Percentiles rank a stretch among this genome's conserved stretches.
Evolutionary conservation across 2,113 vertebrate species (phyloP).

Genomic region (Dinomys branickii): DNA sequence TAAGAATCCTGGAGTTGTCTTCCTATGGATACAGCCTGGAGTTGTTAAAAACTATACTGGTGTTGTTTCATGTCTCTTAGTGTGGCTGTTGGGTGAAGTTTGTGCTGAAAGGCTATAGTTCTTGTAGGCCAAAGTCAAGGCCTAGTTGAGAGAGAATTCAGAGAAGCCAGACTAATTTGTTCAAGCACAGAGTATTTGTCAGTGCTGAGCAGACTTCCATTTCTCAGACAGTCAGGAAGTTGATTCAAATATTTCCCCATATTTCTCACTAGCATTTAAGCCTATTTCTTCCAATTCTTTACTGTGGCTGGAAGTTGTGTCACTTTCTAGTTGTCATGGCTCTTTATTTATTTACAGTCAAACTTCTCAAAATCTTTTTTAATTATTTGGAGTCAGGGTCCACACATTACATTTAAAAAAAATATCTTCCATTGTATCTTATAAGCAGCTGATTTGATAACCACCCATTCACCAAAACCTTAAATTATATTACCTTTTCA

Average conservation of each 20-base stretch:
- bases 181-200: background rate
- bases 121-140: background rate
- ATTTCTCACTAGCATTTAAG: background rate
- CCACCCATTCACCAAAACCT: background rate
- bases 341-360: background rate
- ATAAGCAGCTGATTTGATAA: background rate
- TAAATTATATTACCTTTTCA: constrained; percentile 15
- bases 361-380: constrained; percentile 18
- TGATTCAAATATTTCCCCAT: background rate
- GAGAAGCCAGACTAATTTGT: background rate
- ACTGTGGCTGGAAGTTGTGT: background rate
- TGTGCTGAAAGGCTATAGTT: background rate
- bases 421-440: background rate
- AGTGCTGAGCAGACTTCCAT: background rate
- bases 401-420: background rate
- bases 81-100: too few species aligned
- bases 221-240: background rate
- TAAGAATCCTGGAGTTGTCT: background rate
- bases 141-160: background rate
- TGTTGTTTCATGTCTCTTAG: background rate
- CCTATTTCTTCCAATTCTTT: background rate
- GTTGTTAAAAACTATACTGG: background rate
- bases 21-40: background rate
- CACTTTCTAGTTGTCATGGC: background rate
- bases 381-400: background rate